Evolutionary conservation across 2,113 vertebrate genomes (phyloP), one percentile per base, ranked within the genome.

Genomic region (Hoplias malabaricus): DNA sequence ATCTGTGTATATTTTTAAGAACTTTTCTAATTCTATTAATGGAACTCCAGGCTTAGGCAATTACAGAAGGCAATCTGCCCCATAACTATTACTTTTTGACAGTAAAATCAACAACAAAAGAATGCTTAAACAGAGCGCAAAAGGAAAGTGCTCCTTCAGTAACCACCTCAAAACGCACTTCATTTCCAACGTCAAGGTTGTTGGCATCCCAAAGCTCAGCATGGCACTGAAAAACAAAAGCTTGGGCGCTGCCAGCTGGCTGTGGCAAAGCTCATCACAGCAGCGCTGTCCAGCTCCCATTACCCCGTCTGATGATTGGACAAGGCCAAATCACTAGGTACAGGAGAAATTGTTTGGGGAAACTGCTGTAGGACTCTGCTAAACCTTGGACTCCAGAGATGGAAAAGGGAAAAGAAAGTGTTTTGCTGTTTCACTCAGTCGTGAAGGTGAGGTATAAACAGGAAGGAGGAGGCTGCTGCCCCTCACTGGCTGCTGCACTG

Each of bases 231-330:
- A 80, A 53, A 70, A 82, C 74, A 85, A 81, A 83, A 57, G 62
- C 53, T 9, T 9, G 40, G 6, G 34, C 50, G 7, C 36, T 69
- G 84, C 84, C 82, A 83, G 82, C 82, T 85, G 82, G 80, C 79
- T 33, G 57, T 16, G 46, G 46, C 25, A 40, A 54, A 13, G 67
- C 69, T 74, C 78, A 66, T 66, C 40, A 40, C 42, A 6, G 6
- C 13, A 19, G 73, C 23, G 14, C 4, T 33, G 69, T 16, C n/a
- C 62, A 68, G 68, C 69, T 65, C 74, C 23, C 48, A 40, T 69
- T 19, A 29, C 71, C 25, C 31, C 14, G 7, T 10, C n/a, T 19
- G 57, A 23, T 56, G 62, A 33, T n/a, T 62, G 27, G 31, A 73
- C 78, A 76, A 62, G 72, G 68, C 75, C 29, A 69, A 69, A 72